These are phyloP conservation scores for Drosophila ambigua DNA, from an alignment of 1,140 invertebrate species.

Conservation along the genomic window DNA sequence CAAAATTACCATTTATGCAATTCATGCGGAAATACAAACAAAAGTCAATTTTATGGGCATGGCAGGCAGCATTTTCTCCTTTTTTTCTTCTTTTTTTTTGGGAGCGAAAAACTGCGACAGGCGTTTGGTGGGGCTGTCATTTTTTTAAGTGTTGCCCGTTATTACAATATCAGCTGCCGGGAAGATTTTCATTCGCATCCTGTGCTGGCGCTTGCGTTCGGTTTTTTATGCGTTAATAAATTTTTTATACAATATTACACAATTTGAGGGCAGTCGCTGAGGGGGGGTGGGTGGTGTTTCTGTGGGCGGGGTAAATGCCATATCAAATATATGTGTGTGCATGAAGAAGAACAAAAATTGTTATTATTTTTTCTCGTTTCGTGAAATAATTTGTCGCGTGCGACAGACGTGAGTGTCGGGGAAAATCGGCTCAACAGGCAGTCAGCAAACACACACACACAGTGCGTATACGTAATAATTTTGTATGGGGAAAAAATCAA, in stretches of 20 bases:
- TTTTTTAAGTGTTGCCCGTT: constrained; percentile 76
- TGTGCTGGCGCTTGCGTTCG: no score
- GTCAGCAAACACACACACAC: constrained; percentile 5
- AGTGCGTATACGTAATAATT: constrained; percentile 56
- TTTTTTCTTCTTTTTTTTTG: constrained; percentile 36
- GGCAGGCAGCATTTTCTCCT: constrained; percentile 22
- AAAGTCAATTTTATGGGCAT: constrained; percentile 77
- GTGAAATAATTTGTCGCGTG: constrained; percentile 72
- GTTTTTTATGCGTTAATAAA: constrained; percentile 70
- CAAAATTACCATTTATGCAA: constrained; percentile 82
- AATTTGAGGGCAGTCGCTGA: constrained; percentile 40
- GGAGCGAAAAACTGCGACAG: constrained; percentile 17
- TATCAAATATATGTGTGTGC: constrained; percentile 53
- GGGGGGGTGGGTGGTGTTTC: not conserved
- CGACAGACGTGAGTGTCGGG: constrained; percentile 55
- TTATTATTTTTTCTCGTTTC: constrained; percentile 58
- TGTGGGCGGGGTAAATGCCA: constrained; percentile 55
- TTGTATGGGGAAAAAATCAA: not conserved
- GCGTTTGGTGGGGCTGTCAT: constrained; percentile 26
- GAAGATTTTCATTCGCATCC: constrained; percentile 58
- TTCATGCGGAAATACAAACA: constrained; percentile 82
- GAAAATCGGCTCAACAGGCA: constrained; percentile 66
- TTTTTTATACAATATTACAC: constrained; percentile 79
- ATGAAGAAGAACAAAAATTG: not conserved
- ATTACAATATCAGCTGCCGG: constrained; percentile 78